Conservation (phyloP, 1,140 invertebrate species). For the Lamellibrachia luymesi region DNA sequence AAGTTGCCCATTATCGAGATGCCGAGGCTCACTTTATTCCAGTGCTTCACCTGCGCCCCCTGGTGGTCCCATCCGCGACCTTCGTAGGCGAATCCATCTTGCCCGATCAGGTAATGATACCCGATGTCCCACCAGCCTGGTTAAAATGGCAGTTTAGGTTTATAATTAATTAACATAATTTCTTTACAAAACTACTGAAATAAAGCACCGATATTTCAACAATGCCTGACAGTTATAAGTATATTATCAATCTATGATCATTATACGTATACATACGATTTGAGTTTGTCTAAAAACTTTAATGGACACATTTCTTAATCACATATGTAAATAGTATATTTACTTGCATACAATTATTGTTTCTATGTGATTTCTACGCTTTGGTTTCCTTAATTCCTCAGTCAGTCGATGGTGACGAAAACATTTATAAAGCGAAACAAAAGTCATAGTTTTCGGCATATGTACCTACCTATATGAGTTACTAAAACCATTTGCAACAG, state of each 20-base stretch:
- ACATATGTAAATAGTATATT: too few species aligned
- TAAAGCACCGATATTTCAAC: neutral
- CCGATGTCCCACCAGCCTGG: conserved; percentile 41
- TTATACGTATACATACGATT: neutral
- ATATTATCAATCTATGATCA: neutral
- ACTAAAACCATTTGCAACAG: too few species aligned
- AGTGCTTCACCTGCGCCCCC: conserved; percentile 29
- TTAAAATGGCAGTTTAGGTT: neutral
- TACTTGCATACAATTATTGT: too few species aligned
- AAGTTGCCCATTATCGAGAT: conserved; percentile 70
- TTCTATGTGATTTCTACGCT: too few species aligned
- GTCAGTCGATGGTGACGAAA: too few species aligned
- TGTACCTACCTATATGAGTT: too few species aligned
- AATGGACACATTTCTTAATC: too few species aligned
- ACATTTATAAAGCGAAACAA: too few species aligned
- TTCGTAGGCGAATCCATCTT: conserved; percentile 43
- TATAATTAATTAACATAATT: conserved; percentile 11
- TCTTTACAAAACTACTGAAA: neutral
- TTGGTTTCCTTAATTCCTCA: too few species aligned
- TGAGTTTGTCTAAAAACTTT: too few species aligned
- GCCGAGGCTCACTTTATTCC: conserved; percentile 58
- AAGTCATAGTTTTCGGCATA: too few species aligned
- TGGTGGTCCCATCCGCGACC: conserved; percentile 35
- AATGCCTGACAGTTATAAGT: neutral
- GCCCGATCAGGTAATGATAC: conserved; percentile 41